Evolutionary conservation across 2,113 vertebrate genomes (phyloP), one percentile per base, ranked within the genome.

Genomic region (Abramis brama): DNA sequence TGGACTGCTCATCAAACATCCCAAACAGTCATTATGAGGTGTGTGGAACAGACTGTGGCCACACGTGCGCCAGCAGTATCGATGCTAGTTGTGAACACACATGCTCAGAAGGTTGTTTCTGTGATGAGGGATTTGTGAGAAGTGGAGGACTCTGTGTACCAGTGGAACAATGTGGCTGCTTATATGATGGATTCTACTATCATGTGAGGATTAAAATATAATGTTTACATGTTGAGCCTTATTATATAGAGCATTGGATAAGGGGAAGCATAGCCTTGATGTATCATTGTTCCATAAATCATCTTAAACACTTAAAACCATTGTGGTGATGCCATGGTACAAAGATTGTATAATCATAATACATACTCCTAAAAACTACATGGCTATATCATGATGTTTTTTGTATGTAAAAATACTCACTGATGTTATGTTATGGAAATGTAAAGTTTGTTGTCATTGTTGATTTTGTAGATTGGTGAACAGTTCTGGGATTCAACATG

Each of bases 21-120:
- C 85, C 91, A 47, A 93, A 94, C 79, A 92, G 92, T 79, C 94
- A 94, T 83, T 94, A 94, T 86, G 93, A 94, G 82, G 30, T 91
- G 12, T 93, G 90, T 83, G 90, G 93, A 0, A 86, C 82, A 2
- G 91, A 93, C 85, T 94, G 94, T 82, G 87, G 87, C 0, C 86
- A 90, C 73, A 93, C 90, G 33, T 95, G 95, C 79, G 66, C 88
- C 76, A 88, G 84, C 10, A 84, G 88, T 30, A 83, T 84, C 0
- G 74, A 91, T 86, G 86, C 89, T 0, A 90, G 59, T 50, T 92
- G 90, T 81, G 89, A 89, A 9, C 86, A 23, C 2, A 75, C 68
- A 33, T 94, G 95, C 73, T 87, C 91, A 0, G 93, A 96, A 87
- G 93, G 94, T 75, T 94, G 94, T 62, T 92, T 92, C 89, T 96